Evolutionary conservation across 2,888 invertebrate genomes (phyloP).

Genomic region (Ceramica pisi): DNA sequence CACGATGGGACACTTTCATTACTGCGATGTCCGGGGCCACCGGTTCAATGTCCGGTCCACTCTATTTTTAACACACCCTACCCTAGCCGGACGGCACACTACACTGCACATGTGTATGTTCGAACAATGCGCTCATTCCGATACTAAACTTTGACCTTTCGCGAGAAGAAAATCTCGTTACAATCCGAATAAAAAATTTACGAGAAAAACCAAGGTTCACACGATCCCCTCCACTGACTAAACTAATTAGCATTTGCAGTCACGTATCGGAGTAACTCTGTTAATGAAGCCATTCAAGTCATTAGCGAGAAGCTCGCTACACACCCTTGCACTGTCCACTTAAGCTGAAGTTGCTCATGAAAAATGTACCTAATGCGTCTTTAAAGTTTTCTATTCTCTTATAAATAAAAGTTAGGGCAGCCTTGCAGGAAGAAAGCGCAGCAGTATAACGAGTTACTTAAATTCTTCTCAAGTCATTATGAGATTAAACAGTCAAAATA

Average conservation of each 20-base stretch:
- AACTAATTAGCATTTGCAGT: constrained; percentile 77
- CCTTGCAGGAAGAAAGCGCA: constrained; percentile 17
- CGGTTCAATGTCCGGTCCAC: constrained; percentile 88
- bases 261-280: constrained; percentile 79
- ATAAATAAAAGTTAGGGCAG: constrained; percentile 15
- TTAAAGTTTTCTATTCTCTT: constrained; percentile 52
- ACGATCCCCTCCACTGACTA: constrained; percentile 61
- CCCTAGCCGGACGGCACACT: constrained; percentile 74
- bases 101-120: constrained; percentile 74
- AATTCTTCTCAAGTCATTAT: constrained; percentile 26
- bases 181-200: constrained; percentile 58
- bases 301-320: constrained; percentile 73
- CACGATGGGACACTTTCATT: constrained; percentile 86
- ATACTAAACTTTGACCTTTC: constrained; percentile 72
- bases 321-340: constrained; percentile 55
- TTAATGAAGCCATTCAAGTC: constrained; percentile 84
- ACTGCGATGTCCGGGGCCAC: constrained; percentile 84
- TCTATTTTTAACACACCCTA: constrained; percentile 86
- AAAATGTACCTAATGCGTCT: constrained; percentile 60
- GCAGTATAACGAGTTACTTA: constrained; percentile 8
- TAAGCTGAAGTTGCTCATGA: constrained; percentile 56
- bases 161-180: constrained; percentile 47
- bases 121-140: constrained; percentile 76
- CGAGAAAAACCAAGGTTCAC: constrained; percentile 56
- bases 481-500: not conserved